Evolutionary conservation across 2,797 vertebrate species (phyloP).

Genomic region (Pipistrellus nathusii): DNA sequence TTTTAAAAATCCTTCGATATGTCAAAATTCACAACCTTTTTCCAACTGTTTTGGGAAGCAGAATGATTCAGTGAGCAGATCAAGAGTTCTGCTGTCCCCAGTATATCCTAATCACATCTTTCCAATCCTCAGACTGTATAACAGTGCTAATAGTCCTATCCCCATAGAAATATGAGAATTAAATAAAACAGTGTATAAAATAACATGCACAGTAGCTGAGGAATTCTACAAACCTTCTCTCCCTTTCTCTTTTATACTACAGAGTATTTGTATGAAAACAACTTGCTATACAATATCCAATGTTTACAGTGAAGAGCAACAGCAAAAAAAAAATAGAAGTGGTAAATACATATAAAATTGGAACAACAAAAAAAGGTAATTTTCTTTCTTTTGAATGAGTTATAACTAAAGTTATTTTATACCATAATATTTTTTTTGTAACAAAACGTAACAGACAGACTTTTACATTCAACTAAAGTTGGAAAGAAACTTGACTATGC

Average conservation of each 20-base stretch:
- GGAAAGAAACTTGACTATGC: constrained; percentile 43
- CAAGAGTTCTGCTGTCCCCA: neutral
- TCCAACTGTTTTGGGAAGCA: neutral
- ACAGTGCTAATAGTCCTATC: too few relatives aligned
- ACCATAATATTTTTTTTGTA: constrained; percentile 1
- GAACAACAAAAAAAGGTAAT: neutral
- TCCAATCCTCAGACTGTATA: neutral
- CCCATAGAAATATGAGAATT: neutral
- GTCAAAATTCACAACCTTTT: neutral
- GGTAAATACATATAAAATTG: neutral
- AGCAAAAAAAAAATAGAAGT: neutral
- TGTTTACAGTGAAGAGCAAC: neutral
- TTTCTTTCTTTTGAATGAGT: constrained; percentile 3
- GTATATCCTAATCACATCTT: neutral
- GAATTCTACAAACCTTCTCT: neutral
- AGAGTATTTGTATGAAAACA: neutral
- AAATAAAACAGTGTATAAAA: neutral
- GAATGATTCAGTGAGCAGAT: fast-evolving
- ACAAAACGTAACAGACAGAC: constrained; percentile 19
- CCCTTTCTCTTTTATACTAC: neutral
- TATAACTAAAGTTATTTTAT: neutral
- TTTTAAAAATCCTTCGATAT: neutral
- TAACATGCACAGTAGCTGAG: neutral
- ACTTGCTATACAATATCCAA: neutral
- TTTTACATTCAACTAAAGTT: neutral